Conservation (phyloP, 2,113 vertebrate species). For the Antechinus stuartii region DNA sequence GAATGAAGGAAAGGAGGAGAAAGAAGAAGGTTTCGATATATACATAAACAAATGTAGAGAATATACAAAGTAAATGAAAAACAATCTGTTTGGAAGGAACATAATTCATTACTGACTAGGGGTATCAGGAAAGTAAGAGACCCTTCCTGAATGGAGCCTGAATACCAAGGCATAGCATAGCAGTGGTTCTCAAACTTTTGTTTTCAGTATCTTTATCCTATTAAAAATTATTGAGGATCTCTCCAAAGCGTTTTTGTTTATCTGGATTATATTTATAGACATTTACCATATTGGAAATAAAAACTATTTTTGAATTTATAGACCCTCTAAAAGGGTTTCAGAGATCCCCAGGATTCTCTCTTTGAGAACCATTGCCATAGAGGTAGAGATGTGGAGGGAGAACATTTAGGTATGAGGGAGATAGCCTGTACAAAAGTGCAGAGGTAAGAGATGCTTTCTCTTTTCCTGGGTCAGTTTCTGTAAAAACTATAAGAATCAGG, state of each 20-base stretch:
- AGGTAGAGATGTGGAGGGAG: not conserved
- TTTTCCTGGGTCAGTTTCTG: not conserved
- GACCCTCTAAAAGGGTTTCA: too few species aligned
- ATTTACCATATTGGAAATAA: too few species aligned
- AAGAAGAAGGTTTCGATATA: not conserved
- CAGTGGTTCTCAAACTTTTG: too few species aligned
- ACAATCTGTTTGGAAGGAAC: not conserved
- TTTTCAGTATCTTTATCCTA: too few species aligned
- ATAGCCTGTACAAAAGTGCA: not conserved
- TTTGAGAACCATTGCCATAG: not conserved
- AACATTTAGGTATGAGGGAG: not conserved
- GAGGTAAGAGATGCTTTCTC: not conserved
- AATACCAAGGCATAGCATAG: not conserved
- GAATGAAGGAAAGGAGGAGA: not conserved
- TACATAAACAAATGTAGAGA: not conserved
- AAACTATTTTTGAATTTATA: too few species aligned
- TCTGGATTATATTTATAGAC: too few species aligned
- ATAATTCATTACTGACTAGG: not conserved
- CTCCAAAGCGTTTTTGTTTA: too few species aligned
- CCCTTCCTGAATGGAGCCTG: not conserved
- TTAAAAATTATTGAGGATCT: too few species aligned
- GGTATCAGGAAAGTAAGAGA: not conserved
- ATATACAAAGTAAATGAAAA: not conserved
- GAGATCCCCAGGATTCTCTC: too few species aligned
- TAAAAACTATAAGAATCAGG: not conserved